Percentiles rank a stretch among this genome's conserved stretches.
These are phyloP conservation scores for Caranx melampygus DNA, from an alignment of 2,113 vertebrate genomes.

Conservation along the genomic window DNA sequence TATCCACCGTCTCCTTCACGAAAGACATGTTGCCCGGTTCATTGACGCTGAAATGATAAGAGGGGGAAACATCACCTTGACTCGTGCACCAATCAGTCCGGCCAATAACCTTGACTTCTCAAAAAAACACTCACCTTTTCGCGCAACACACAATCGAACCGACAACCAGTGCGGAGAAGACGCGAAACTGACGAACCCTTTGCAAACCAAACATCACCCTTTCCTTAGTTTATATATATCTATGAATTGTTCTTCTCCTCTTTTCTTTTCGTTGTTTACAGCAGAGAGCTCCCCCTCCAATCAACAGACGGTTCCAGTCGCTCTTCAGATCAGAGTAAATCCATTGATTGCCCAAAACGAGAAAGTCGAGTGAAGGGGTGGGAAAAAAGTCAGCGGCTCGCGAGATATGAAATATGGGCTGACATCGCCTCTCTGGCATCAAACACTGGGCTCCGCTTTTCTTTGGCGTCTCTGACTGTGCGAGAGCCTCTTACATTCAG, in stretches of 20 bases:
- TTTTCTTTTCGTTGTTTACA: slow-evolving; percentile 27
- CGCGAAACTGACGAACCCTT: slow-evolving; percentile 69
- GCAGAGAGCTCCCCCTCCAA: slow-evolving; percentile 3
- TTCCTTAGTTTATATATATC: not conserved
- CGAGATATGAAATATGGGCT: slow-evolving; percentile 48
- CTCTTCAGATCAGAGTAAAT: slow-evolving; percentile 66
- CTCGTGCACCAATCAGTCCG: slow-evolving; percentile 16
- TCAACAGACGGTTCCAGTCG: slow-evolving; percentile 50
- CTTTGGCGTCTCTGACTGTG: slow-evolving; percentile 44
- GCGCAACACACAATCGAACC: slow-evolving; percentile 81
- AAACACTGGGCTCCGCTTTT: slow-evolving; percentile 41
- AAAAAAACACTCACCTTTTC: slow-evolving; percentile 70
- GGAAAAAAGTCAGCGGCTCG: slow-evolving; percentile 55
- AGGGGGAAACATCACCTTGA: slow-evolving; percentile 42
- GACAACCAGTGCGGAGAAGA: slow-evolving; percentile 74
- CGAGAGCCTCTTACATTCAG: slow-evolving; percentile 46
- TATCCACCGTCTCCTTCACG: slow-evolving; percentile 96
- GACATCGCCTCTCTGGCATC: slow-evolving; percentile 47
- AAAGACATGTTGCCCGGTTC: slow-evolving; percentile 95
- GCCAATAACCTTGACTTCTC: slow-evolving; percentile 71
- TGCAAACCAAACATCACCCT: slow-evolving; percentile 67
- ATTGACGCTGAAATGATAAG: slow-evolving; percentile 85
- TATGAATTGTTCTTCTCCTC: not conserved
- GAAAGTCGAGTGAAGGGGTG: slow-evolving; percentile 44
- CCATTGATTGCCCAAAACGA: slow-evolving; percentile 61